Evolutionary conservation across 2,888 invertebrate genomes (phyloP), one percentile per base, ranked within the genome.

Genomic region (Ophioninae sp.): DNA sequence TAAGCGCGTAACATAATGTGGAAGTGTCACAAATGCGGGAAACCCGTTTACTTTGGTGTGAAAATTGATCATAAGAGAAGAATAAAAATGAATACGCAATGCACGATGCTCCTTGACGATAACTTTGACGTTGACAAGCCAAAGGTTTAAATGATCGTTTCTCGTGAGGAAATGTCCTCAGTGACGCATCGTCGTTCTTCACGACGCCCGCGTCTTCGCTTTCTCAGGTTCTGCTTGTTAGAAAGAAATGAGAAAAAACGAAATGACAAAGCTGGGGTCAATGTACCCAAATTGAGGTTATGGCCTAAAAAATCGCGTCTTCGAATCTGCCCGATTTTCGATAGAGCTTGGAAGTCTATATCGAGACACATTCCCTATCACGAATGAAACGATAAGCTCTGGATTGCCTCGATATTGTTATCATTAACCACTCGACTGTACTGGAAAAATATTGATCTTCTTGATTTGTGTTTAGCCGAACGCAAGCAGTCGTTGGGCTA

Each of bases 401-500:
- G 58, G 58, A n/a, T 75, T 23, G 17, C 30, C 20, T 13, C 23
- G 63, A 58, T 17, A 69, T 69, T 63, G 63, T 51, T 41, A 61
- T 69, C 61, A 13, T 44, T 20, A 20, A 10, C 6, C 6, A 20
- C 39, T 58, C 13, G n/a, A 10, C 9, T 37, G 39, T 69, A 58
- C 39, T 58, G 37, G 20, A 7, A 58, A 17, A 23, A 39, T 41
- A 17, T 73, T 44, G 30, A 30, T 44, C 13, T 22, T 65, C 23
- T 23, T 13, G 51, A 61, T 63, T 64, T 8, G 68, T 78, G 79
- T 94, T 82, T 92, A 97, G 97, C 97, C 89, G 97, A 97, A 93
- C 94, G 97, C 87, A 97, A 97, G 93, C 96, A 97, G 90, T 97
- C 97, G n/a, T 93, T 97, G 87, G 97, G 97, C 39, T 96, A 96